Evolutionary conservation across 2,113 vertebrate species (phyloP).

Genomic region (Halichoeres trimaculatus): DNA sequence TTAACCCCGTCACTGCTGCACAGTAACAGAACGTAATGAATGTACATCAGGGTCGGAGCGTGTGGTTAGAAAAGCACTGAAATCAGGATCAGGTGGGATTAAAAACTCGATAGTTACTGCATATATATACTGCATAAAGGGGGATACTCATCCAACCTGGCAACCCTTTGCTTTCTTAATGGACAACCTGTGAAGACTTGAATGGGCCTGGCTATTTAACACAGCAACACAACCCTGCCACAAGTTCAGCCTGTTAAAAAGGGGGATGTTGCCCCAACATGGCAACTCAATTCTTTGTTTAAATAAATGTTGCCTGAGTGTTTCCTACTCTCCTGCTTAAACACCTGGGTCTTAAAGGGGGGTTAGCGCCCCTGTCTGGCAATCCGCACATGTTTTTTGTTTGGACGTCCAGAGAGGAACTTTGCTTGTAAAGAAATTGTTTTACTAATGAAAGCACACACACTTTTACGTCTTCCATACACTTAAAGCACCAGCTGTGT

Average conservation of each 20-base stretch:
- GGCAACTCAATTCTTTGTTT: constrained; percentile 15
- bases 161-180: constrained; percentile 8
- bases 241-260: background rate
- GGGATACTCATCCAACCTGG: constrained; percentile 15
- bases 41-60: background rate
- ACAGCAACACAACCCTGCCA: constrained; percentile 28
- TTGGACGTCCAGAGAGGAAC: constrained; percentile 11
- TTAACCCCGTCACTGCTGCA: constrained; percentile 9
- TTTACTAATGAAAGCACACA: constrained; percentile 42
- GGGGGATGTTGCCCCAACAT: constrained; percentile 27
- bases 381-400: constrained; percentile 6
- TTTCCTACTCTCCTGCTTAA: constrained; percentile 28
- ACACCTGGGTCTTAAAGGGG: constrained; percentile 41
- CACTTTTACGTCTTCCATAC: constrained; percentile 51
- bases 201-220: constrained; percentile 27
- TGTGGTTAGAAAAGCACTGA: constrained; percentile 37
- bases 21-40: constrained; percentile 21
- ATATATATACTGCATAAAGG: background rate
- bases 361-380: constrained; percentile 16
- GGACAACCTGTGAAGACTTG: constrained; percentile 61
- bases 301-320: background rate
- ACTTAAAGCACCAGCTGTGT: constrained; percentile 10
- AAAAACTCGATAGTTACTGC: constrained; percentile 16
- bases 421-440: constrained; percentile 27
- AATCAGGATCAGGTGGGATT: background rate